phyloP scores from a whole-genome alignment of 1,140 invertebrate genomes.

The Drosophila busckii region DNA sequence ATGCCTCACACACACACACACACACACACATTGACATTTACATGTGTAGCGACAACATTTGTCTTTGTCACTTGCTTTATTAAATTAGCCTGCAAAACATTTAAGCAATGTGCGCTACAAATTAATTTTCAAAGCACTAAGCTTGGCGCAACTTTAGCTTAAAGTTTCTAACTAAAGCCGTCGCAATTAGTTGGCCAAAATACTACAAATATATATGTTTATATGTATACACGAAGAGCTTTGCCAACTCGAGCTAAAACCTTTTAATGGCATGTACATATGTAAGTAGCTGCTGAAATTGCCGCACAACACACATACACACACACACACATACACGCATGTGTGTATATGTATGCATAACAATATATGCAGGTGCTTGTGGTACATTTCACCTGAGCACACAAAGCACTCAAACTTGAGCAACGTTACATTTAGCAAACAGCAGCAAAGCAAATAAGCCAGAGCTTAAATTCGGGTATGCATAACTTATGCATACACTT shows the following conservation, averaged over 20 bases:
- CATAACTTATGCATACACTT: no score
- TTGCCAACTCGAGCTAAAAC: constrained; percentile 16
- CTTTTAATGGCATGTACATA: constrained; percentile 39
- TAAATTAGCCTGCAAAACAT: constrained; percentile 58
- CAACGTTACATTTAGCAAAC: no score
- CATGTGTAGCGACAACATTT: constrained; percentile 52
- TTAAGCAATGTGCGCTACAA: no score
- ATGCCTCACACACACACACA: constrained; percentile 15
- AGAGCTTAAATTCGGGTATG: no score
- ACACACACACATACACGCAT: neutral
- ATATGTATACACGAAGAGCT: neutral
- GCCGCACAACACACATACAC: constrained; percentile 2
- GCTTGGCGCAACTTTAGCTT: no score
- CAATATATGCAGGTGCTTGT: no score
- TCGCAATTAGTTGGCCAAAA: no score
- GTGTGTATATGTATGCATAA: neutral
- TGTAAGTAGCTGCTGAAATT: constrained; percentile 30
- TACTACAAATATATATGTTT: neutral
- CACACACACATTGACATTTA: constrained; percentile 1
- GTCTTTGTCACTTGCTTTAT: constrained; percentile 74
- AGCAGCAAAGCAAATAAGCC: no score
- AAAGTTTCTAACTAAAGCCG: no score
- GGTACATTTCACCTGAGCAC: no score
- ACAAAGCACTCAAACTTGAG: no score
- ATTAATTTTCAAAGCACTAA: no score